These are phyloP conservation scores for Calameuta pallipes DNA, from an alignment of 2,888 invertebrate species.

Conservation along the genomic window DNA sequence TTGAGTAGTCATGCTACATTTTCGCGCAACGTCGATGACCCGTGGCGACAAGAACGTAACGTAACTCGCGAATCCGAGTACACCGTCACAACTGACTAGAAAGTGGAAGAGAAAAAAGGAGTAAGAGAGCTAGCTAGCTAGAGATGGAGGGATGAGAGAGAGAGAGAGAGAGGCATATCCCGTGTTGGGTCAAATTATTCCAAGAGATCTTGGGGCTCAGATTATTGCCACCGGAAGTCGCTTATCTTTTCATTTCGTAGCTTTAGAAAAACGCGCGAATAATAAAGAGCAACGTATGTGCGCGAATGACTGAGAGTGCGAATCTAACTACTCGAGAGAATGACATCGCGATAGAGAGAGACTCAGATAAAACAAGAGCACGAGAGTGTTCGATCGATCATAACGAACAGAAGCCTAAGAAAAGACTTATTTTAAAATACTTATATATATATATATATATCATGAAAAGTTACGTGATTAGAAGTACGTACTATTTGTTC, in stretches of 20 bases:
- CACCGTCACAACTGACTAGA: neutral
- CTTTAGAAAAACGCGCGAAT: slow-evolving; percentile 10
- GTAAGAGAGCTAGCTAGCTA: no score
- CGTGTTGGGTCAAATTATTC: neutral
- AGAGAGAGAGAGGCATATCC: slow-evolving; percentile 17
- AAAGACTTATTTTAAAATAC: slow-evolving; percentile 42
- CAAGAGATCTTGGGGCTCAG: neutral
- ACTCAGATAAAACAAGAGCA: neutral
- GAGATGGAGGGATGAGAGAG: slow-evolving; percentile 12
- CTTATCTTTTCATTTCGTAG: neutral
- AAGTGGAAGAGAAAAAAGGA: neutral
- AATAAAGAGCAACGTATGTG: slow-evolving; percentile 17
- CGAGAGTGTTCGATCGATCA: slow-evolving; percentile 9
- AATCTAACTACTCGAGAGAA: neutral
- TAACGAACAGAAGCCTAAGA: slow-evolving; percentile 43
- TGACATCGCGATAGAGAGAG: neutral
- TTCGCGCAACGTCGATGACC: neutral
- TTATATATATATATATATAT: slow-evolving; percentile 7
- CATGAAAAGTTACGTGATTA: neutral
- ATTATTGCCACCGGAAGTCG: slow-evolving; percentile 2
- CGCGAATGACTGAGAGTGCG: neutral
- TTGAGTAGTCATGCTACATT: neutral
- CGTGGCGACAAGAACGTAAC: neutral
- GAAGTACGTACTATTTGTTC: slow-evolving; percentile 6
- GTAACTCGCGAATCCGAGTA: neutral